phyloP scores from a whole-genome alignment of 2,113 vertebrate genomes.

The Podilymbus podiceps region DNA sequence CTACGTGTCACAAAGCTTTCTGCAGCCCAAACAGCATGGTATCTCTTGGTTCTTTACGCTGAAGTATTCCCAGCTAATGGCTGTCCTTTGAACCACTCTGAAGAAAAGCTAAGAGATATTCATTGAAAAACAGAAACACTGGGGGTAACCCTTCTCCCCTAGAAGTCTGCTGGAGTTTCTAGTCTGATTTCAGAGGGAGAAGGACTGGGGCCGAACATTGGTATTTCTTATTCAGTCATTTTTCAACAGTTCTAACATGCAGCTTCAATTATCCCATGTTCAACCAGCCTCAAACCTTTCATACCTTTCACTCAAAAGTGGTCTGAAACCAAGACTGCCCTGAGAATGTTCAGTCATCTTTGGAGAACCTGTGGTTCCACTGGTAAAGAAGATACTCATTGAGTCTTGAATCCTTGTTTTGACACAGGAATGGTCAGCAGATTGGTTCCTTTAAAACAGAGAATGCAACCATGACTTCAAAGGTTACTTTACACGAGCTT shows the following conservation, averaged over 20 bases:
- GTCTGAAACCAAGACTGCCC: slow-evolving; percentile 70
- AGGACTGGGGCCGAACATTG: background rate
- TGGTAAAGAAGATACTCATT: slow-evolving; percentile 84
- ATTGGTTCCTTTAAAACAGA: slow-evolving; percentile 66
- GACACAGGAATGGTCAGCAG: slow-evolving; percentile 75
- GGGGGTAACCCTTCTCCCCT: background rate
- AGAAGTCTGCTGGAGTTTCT: background rate
- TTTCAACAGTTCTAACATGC: background rate
- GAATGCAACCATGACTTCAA: background rate
- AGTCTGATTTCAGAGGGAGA: background rate
- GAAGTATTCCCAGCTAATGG: background rate
- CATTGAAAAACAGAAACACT: background rate
- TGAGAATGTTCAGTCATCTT: slow-evolving; percentile 78
- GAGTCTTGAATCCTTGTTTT: slow-evolving; percentile 77
- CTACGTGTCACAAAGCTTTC: background rate
- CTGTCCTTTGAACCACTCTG: background rate
- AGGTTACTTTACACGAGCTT: background rate
- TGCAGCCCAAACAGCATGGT: background rate
- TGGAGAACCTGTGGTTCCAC: slow-evolving; percentile 82
- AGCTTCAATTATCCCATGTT: background rate
- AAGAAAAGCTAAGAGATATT: background rate
- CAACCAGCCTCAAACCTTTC: background rate
- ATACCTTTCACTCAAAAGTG: slow-evolving; percentile 76
- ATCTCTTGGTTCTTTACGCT: background rate
- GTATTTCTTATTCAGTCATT: background rate